Percentiles rank a stretch among this genome's conserved stretches.
These are phyloP conservation scores for Xiphorhynchus elegans DNA, from an alignment of 2,113 vertebrate species.

Conservation along the genomic window DNA sequence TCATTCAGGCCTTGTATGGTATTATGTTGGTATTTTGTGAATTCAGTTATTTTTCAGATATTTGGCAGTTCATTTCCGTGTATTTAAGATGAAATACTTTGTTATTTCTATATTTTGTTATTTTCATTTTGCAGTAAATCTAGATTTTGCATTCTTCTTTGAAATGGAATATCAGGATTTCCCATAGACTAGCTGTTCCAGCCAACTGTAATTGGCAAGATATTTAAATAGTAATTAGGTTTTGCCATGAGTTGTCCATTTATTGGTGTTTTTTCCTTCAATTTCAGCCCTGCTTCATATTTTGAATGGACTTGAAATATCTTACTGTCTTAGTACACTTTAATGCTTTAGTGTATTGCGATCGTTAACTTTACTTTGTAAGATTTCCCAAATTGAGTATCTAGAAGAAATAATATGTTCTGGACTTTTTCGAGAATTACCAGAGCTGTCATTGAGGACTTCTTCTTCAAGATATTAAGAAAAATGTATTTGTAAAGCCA, in stretches of 20 bases:
- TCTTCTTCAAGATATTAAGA: background rate
- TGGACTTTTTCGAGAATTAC: background rate
- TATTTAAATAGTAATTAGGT: conserved; percentile 2
- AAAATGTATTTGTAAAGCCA: background rate
- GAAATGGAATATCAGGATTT: conserved; percentile 27
- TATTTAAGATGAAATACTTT: conserved; percentile 19
- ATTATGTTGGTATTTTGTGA: background rate
- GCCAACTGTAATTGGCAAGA: background rate
- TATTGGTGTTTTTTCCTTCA: background rate
- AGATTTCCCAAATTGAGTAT: background rate
- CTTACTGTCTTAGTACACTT: background rate
- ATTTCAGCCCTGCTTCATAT: background rate
- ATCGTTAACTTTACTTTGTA: background rate
- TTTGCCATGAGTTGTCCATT: background rate
- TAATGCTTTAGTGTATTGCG: background rate
- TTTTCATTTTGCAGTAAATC: conserved; percentile 19
- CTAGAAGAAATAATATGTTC: background rate
- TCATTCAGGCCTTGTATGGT: background rate
- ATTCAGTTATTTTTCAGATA: conserved; percentile 32
- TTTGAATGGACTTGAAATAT: background rate
- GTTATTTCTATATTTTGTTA: conserved; percentile 12
- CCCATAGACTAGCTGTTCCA: background rate
- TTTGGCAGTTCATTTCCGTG: conserved; percentile 16
- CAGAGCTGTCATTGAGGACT: background rate
- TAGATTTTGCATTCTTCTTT: background rate